Evolutionary conservation across 2,797 vertebrate species (phyloP).

Genomic region (Anas bahamensis): DNA sequence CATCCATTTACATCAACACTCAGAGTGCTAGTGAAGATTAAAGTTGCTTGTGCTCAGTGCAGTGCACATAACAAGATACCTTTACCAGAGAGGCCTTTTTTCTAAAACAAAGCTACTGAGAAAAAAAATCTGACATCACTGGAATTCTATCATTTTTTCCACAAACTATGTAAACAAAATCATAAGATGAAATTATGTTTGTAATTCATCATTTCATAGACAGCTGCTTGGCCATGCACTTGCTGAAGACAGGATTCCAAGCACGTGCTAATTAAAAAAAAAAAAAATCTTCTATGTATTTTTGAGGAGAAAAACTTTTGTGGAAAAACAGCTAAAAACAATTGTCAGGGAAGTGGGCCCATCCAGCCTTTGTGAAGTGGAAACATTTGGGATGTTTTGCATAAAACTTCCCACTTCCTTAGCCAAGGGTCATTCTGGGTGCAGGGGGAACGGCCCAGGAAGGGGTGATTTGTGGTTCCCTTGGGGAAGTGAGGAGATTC

Average conservation of each 20-base stretch:
- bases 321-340: slow-evolving; percentile 56
- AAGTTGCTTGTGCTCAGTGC: neutral
- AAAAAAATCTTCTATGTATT: neutral
- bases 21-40: neutral
- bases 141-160: slow-evolving; percentile 31
- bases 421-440: neutral
- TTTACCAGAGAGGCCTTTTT: neutral
- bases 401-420: neutral
- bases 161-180: slow-evolving; percentile 51
- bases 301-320: neutral
- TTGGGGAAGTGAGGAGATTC: neutral
- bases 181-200: slow-evolving; percentile 24
- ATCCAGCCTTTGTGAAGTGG: slow-evolving; percentile 11
- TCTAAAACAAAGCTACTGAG: neutral
- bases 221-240: slow-evolving; percentile 51
- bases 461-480: neutral
- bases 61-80: neutral
- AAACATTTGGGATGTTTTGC: slow-evolving; percentile 34
- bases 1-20: neutral
- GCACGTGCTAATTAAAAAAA: neutral
- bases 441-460: neutral
- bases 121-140: neutral
- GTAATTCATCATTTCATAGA: slow-evolving; percentile 38
- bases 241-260: slow-evolving; percentile 49
- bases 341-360: neutral